Evolutionary conservation across 2,797 vertebrate species (phyloP).

Genomic region (Gouania willdenowi): DNA sequence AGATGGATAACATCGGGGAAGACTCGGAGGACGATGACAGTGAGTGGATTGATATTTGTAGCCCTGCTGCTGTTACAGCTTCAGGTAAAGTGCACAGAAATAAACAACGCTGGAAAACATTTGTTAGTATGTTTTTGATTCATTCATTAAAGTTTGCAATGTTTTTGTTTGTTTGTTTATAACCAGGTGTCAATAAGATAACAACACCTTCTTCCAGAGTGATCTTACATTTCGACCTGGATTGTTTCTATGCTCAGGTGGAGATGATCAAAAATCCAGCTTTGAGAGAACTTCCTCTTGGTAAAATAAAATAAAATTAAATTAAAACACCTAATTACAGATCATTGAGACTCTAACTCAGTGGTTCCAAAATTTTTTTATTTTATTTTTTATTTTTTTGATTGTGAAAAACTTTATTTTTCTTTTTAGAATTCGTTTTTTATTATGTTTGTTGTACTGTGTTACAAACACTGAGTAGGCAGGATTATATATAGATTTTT

Average conservation of each 20-base stretch:
- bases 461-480: no score
- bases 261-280: conserved; percentile 89
- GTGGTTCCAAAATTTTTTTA: no score
- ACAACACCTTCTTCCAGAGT: conserved; percentile 52
- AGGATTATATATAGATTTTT: no score
- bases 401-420: no score
- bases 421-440: no score
- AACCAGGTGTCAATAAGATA: background rate
- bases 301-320: no score
- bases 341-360: no score
- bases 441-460: no score
- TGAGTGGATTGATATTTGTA: conserved; percentile 43
- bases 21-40: conserved; percentile 58
- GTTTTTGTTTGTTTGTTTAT: conserved; percentile 16
- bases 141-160: background rate
- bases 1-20: conserved; percentile 44
- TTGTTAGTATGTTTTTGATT: no score
- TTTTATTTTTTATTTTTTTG: no score
- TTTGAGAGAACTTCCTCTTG: conserved; percentile 82
- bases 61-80: background rate
- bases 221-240: conserved; percentile 86
- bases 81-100: conserved; percentile 35
- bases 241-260: conserved; percentile 94
- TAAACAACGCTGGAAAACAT: background rate
- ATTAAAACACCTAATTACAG: no score